A percentile compares a stretch with the other conserved stretches of the same genome.
These are phyloP conservation scores for Zeugodacus cucurbitae DNA, from an alignment of 1,140 invertebrate genomes.

Conservation along the genomic window DNA sequence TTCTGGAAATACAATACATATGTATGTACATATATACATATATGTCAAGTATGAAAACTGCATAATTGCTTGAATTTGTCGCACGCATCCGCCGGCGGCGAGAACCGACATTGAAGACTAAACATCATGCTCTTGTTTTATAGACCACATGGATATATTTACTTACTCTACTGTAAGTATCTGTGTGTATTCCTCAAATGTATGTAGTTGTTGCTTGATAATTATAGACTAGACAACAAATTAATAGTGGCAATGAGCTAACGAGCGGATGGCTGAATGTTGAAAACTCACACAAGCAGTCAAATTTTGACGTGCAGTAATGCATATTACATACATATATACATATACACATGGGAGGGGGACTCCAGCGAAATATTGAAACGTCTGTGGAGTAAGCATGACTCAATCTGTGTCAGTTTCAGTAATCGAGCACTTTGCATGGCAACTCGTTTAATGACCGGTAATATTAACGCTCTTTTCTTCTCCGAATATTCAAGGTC, in stretches of 20 bases:
- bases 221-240: conserved; percentile 37
- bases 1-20: neutral
- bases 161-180: neutral
- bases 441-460: conserved; percentile 21
- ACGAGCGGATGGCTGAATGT: neutral
- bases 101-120: neutral
- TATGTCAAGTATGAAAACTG: neutral
- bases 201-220: neutral
- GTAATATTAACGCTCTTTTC: neutral
- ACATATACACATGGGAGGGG: neutral
- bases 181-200: neutral
- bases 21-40: neutral
- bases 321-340: neutral
- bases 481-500: neutral
- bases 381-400: neutral
- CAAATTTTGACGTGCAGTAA: neutral
- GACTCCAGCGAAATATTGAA: neutral
- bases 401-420: neutral
- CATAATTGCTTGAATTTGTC: neutral
- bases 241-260: neutral
- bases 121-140: neutral
- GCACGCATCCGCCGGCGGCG: neutral
- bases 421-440: neutral
- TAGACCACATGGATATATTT: neutral
- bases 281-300: neutral